Percentiles rank a stretch among this genome's conserved stretches.
Conservation (phyloP, 2,888 invertebrate genomes). For the Leptopilina myrica region DNA sequence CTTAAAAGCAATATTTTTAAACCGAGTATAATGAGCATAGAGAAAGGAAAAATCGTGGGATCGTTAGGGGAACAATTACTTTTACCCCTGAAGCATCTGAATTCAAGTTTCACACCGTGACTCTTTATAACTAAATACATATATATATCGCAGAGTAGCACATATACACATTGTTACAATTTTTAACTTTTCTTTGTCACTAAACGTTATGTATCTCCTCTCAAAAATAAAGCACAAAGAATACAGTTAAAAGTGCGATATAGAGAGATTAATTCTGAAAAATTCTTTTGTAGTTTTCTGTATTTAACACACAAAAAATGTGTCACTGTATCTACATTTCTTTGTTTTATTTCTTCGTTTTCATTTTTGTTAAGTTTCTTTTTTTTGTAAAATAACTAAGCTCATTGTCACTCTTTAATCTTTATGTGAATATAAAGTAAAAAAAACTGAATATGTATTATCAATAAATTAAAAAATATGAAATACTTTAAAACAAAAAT, state of each 20-base stretch:
- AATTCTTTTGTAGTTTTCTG: background rate
- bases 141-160: background rate
- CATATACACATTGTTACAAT: background rate
- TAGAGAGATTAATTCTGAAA: slow-evolving; percentile 5
- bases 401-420: background rate
- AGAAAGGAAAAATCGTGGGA: slow-evolving; percentile 9
- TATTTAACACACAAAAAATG: background rate
- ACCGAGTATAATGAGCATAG: slow-evolving; percentile 15
- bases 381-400: background rate
- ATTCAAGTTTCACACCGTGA: slow-evolving; percentile 12
- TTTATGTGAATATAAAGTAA: too few species aligned
- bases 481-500: background rate
- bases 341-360: background rate
- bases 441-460: background rate
- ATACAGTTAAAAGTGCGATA: background rate
- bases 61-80: slow-evolving; percentile 32
- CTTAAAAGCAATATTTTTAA: background rate
- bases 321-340: background rate
- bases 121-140: background rate
- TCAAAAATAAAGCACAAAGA: background rate
- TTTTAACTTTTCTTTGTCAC: slow-evolving; percentile 5
- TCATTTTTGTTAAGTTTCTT: too few species aligned
- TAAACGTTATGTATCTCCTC: background rate
- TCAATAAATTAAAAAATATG: too few species aligned
- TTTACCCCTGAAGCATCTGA: background rate